These are phyloP conservation scores for Orthosia gothica DNA, from an alignment of 2,888 invertebrate species.

Conservation along the genomic window DNA sequence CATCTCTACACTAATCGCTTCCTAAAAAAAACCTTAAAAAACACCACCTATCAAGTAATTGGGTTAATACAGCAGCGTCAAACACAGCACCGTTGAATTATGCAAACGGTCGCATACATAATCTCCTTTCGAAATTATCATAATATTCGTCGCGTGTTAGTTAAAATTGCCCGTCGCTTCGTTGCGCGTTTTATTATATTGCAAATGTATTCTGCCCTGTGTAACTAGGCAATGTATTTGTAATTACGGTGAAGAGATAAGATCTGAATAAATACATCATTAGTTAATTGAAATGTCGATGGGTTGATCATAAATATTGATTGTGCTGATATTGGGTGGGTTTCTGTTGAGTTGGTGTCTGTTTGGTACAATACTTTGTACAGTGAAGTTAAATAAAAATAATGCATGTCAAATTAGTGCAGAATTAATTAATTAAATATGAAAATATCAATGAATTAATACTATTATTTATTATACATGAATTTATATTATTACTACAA, in stretches of 20 bases:
- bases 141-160: constrained; percentile 63
- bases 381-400: too few relatives aligned
- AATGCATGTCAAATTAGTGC: too few relatives aligned
- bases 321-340: constrained; percentile 10
- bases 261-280: constrained; percentile 45
- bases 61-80: constrained; percentile 56
- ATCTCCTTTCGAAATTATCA: constrained; percentile 66
- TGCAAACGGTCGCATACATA: constrained; percentile 61
- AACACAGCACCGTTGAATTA: constrained; percentile 57
- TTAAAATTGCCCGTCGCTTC: constrained; percentile 61
- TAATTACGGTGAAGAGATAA: constrained; percentile 52
- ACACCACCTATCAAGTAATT: constrained; percentile 50
- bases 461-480: too few relatives aligned
- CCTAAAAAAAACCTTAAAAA: constrained; percentile 16
- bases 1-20: constrained; percentile 13
- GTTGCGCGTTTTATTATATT: constrained; percentile 57
- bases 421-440: too few relatives aligned
- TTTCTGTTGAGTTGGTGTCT: background rate
- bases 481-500: too few relatives aligned
- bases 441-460: too few relatives aligned
- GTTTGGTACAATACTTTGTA: too few relatives aligned
- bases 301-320: constrained; percentile 26
- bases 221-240: constrained; percentile 50
- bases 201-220: constrained; percentile 59
- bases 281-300: constrained; percentile 56